Evolutionary conservation across 2,797 vertebrate species (phyloP).

Genomic region (Aplochiton taeniatus): DNA sequence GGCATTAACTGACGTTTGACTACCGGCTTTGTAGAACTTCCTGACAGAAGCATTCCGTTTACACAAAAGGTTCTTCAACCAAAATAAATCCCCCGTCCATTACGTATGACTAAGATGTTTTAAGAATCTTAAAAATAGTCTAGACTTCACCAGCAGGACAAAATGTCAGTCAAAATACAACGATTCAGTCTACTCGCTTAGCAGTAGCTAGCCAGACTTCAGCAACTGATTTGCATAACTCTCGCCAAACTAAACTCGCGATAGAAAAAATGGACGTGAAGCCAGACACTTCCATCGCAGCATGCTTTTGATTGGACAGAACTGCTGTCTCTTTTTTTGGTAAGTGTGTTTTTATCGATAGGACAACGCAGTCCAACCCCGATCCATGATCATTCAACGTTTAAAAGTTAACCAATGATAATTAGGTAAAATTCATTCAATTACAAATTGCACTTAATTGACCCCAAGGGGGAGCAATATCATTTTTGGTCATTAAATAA

Average conservation of each 20-base stretch:
- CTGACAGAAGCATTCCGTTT: slow-evolving; percentile 49
- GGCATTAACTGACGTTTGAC: slow-evolving; percentile 50
- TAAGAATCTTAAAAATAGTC: no score
- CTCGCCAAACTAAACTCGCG: no score
- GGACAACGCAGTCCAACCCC: not conserved
- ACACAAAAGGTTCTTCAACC: slow-evolving; percentile 2
- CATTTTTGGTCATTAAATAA: no score
- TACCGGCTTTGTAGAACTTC: slow-evolving; percentile 57
- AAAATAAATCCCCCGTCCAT: not conserved
- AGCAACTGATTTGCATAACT: slow-evolving; percentile 60
- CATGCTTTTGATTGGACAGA: slow-evolving; percentile 58
- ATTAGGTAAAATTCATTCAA: no score
- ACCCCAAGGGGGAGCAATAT: no score
- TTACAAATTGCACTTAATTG: no score
- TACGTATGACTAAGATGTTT: no score
- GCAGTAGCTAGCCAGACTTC: slow-evolving; percentile 52
- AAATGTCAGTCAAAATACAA: slow-evolving; percentile 40
- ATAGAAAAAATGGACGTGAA: slow-evolving; percentile 32
- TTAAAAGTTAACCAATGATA: no score
- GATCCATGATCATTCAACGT: no score
- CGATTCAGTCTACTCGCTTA: slow-evolving; percentile 27
- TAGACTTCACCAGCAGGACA: slow-evolving; percentile 18
- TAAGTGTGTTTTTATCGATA: no score
- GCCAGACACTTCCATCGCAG: slow-evolving; percentile 29
- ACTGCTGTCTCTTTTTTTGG: no score